These are phyloP conservation scores for Eulemur coronatus DNA, from an alignment of 2,797 vertebrate species.

Conservation along the genomic window DNA sequence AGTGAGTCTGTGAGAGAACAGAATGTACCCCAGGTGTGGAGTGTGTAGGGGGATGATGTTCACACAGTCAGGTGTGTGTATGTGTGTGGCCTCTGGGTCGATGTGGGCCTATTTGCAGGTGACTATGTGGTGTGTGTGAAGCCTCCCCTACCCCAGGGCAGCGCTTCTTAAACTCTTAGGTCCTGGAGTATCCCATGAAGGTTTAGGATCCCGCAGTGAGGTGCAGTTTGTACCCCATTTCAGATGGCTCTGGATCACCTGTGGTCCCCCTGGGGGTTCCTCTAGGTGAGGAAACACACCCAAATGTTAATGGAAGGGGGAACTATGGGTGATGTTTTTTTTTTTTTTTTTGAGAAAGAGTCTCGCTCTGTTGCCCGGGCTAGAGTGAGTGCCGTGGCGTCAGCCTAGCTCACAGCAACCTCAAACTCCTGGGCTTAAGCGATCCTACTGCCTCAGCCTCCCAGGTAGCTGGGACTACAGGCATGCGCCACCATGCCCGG, in stretches of 20 bases:
- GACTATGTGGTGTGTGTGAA: not conserved
- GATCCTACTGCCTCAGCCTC: too few relatives aligned
- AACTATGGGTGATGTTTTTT: not conserved
- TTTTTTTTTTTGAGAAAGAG: too few relatives aligned
- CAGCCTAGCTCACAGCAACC: too few relatives aligned
- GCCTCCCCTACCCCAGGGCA: too few relatives aligned
- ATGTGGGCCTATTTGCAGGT: not conserved
- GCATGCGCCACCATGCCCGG: too few relatives aligned
- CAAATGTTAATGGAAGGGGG: not conserved
- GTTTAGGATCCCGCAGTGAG: not conserved
- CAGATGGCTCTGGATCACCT: not conserved
- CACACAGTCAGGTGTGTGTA: not conserved
- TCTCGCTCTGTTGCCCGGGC: too few relatives aligned
- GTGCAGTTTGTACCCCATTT: not conserved
- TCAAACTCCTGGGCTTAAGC: too few relatives aligned
- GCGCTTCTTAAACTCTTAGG: not conserved
- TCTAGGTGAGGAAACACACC: not conserved
- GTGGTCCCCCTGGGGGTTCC: not conserved
- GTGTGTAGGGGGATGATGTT: not conserved
- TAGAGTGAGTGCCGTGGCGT: too few relatives aligned
- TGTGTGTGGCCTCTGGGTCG: not conserved
- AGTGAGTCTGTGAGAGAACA: not conserved
- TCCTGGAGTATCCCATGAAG: not conserved
- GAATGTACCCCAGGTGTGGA: not conserved
- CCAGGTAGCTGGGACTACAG: too few relatives aligned